Conservation (phyloP, 2,113 vertebrate species). For the Mesitornis unicolor region DNA sequence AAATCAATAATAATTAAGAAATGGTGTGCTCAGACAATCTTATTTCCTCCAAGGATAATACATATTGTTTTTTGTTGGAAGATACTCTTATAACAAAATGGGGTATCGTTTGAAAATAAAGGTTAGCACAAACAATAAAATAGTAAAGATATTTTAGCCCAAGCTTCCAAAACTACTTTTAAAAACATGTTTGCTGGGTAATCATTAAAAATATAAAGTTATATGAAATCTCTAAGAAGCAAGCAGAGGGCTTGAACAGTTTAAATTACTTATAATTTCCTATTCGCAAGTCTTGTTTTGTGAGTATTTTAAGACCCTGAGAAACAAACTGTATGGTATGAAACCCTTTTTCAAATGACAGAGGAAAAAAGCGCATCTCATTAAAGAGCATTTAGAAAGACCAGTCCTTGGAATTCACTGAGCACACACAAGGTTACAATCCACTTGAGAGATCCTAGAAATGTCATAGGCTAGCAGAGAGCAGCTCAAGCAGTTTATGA, state of each 20-base stretch:
- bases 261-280: neutral
- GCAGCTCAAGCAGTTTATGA: slow-evolving; percentile 32
- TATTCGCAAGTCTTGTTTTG: neutral
- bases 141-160: neutral
- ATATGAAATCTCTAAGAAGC: neutral
- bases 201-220: neutral
- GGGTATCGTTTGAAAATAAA: neutral
- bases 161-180: neutral
- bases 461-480: slow-evolving; percentile 18
- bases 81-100: neutral
- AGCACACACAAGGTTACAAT: slow-evolving; percentile 9
- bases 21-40: neutral
- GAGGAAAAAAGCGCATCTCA: neutral
- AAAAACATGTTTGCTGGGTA: neutral
- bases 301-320: neutral
- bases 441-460: slow-evolving; percentile 24
- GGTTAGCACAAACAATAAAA: neutral
- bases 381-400: slow-evolving; percentile 12
- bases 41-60: neutral
- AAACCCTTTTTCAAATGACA: neutral
- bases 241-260: neutral
- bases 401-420: neutral
- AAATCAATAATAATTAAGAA: neutral
- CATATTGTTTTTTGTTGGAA: neutral
- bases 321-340: neutral